Evolutionary conservation across 1,140 invertebrate genomes (phyloP).

Genomic region (Drosophila sechellia): DNA sequence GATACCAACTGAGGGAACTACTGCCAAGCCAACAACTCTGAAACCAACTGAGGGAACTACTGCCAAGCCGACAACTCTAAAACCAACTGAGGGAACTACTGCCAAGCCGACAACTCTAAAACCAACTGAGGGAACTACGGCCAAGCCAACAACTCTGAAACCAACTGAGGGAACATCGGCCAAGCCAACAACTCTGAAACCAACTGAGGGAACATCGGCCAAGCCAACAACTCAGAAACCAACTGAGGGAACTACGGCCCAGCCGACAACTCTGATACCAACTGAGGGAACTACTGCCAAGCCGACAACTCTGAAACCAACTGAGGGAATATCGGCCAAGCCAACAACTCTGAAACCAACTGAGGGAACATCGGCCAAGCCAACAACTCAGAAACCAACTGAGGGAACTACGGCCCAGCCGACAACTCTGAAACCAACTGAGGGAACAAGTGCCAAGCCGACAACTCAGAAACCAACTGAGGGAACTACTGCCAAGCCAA

Average conservation of each 20-base stretch:
- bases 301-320: not conserved
- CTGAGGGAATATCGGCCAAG: not conserved
- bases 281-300: conserved; percentile 6
- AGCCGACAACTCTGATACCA: conserved; percentile 7
- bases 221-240: too few species aligned
- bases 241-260: too few species aligned
- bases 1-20: not conserved
- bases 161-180: too few species aligned
- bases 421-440: conserved; percentile 1
- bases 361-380: not conserved
- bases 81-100: not conserved
- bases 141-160: not conserved
- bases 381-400: conserved; percentile 8
- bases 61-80: not conserved
- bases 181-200: too few species aligned
- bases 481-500: not conserved
- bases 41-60: not conserved
- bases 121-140: not conserved
- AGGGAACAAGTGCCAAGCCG: not conserved
- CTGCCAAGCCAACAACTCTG: not conserved
- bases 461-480: not conserved
- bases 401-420: too few species aligned
- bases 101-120: not conserved
- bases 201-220: too few species aligned
- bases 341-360: conserved; percentile 4